Base-by-base conservation (phyloP, 2,888 invertebrate genomes). In the Malacosoma neustria region DNA sequence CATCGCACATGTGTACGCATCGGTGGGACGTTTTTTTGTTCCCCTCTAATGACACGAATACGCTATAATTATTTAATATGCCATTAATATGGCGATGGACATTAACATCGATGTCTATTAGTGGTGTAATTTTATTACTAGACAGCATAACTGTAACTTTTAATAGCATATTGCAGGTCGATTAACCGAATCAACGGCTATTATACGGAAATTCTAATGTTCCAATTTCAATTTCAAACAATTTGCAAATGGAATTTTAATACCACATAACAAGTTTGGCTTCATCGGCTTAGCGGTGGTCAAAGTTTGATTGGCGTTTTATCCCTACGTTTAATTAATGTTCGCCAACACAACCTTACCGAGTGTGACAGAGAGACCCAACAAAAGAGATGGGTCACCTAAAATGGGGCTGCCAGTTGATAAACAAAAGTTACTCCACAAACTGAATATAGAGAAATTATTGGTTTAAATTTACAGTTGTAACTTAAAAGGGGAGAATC, bases 301-400 rank as follows among this genome's bases (percentile, higher is more conserved):
- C 82, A 82, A 75, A 81, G 72, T 85, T 81, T 84, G 82, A 84
- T 84, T 82, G 81, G 81, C 79, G 72, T 72, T 70, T 72, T 76
- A 79, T 74, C 72, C 74, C 72, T 61, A 65, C 70, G 68, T 75
- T 73, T 82, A 81, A 84, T 84, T 82, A 82, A 82, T 82, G 75
- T 72, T 67, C 63, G 64, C 63, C 64, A 63, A 69, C 66, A 65
- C 65, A 63, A 63, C 67, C 62, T 57, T 64, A 64, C 70, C 57
- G 57, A 52, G 76, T 51, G 46, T 51, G 67, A 76, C 54, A 51
- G 63, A 62, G 71, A 74, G 35, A 39, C 54, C 29, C 33, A 40
- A 49, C 41, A 61, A 76, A 48, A 58, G 72, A 57, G 76, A 73
- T 41, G 49, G 55, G 42, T 39, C 49, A 54, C 64, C 60, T 61